phyloP scores from a whole-genome alignment of 2,888 invertebrate species.

The Ptilodon capucinus region DNA sequence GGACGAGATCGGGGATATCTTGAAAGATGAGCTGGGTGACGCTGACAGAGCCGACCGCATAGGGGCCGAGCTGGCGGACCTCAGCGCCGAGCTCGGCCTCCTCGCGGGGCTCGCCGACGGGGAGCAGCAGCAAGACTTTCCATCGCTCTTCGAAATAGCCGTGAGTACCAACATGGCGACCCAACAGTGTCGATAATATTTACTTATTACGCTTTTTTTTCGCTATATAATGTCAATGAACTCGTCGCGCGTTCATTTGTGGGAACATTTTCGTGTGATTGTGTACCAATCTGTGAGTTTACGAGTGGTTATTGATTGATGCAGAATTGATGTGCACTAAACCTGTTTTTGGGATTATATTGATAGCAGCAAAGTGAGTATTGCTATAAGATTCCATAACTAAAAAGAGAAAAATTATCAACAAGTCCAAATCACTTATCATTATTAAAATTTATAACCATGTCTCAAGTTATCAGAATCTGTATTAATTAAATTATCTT shows the following conservation, averaged over 20 bases:
- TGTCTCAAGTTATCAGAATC: too few relatives aligned
- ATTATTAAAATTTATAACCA: too few relatives aligned
- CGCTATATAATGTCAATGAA: slow-evolving; percentile 15
- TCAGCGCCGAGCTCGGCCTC: slow-evolving; percentile 72
- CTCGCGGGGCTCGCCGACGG: slow-evolving; percentile 72
- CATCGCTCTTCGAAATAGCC: slow-evolving; percentile 73
- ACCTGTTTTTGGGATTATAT: too few relatives aligned
- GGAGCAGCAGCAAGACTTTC: slow-evolving; percentile 67
- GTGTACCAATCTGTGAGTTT: slow-evolving; percentile 2
- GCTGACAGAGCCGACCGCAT: slow-evolving; percentile 70
- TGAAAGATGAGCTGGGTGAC: slow-evolving; percentile 74
- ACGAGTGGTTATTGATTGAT: slow-evolving; percentile 17
- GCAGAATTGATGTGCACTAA: slow-evolving; percentile 8
- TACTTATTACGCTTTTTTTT: slow-evolving; percentile 1
- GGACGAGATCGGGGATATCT: slow-evolving; percentile 75
- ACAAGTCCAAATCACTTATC: too few relatives aligned
- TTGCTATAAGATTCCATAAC: too few relatives aligned
- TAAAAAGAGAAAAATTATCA: too few relatives aligned
- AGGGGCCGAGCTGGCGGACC: slow-evolving; percentile 70
- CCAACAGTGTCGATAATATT: not conserved
- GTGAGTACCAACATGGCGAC: slow-evolving; percentile 66
- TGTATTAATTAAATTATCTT: too few relatives aligned
- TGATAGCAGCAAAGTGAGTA: too few relatives aligned
- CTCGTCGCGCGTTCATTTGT: slow-evolving; percentile 2
- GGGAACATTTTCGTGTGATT: slow-evolving; percentile 3